Base-by-base conservation (phyloP, 2,888 invertebrate genomes). In the Eretmocerus hayati region DNA sequence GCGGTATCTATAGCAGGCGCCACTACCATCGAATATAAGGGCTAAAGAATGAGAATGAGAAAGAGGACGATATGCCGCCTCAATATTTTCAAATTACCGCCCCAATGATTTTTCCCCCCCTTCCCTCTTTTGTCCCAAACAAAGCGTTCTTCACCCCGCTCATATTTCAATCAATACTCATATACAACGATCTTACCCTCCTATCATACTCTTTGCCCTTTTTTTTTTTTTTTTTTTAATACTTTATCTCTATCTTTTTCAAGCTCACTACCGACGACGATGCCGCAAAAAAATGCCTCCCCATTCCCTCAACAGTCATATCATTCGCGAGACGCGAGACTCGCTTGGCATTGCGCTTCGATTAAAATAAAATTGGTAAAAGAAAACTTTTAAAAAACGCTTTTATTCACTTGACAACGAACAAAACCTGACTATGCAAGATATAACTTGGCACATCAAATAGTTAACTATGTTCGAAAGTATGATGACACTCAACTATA, bases 281-380 rank as follows among this genome's bases (percentile, higher is more conserved):
- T 45, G 52, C 52, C 53, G 46, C 56, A 57, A 58, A 57, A 58
- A 55, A 39, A 46, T 44, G 38, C 48, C 26, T 50, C 56, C 56
- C 58, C 59, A 55, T 15, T 52, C 52, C 48, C 50, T 53, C 54
- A 53, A 46, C 55, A 44, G 50, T 52, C 51, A 52, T 58, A 59
- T 62, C 60, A 60, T 56, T 55, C 56, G 56, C 50, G 42, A 43
- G 54, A 53, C 56, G 55, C 58, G 42, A 43, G 54, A 53, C 56
- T 54, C 58, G 60, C 62, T 62, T 62, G 62, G 56, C 58, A n/a
- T n/a, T n/a, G 59, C 58, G 59, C 59, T 59, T 59, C 62, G 62
- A 66, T 64, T 66, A 69, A 67, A 67, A 65, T 69, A 66, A 67
- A 69, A n/a, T n/a, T n/a, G n/a, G n/a, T n/a, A n/a, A n/a, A n/a